phyloP scores from a whole-genome alignment of 1,140 invertebrate genomes.

The Lerema accius region DNA sequence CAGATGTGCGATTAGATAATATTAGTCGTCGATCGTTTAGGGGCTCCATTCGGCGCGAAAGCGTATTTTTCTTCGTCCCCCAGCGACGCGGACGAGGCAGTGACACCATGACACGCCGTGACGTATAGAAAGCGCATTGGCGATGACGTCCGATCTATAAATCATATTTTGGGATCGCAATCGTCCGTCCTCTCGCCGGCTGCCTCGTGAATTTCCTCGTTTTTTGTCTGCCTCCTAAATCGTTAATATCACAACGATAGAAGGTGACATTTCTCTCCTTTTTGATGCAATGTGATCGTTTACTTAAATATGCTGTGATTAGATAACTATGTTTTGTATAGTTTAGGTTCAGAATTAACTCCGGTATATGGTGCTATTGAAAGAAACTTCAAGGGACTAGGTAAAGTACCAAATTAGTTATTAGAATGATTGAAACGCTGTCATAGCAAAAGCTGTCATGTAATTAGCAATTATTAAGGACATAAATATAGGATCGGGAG shows the following conservation, averaged over 20 bases:
- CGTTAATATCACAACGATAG: constrained; percentile 55
- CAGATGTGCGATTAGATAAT: background rate
- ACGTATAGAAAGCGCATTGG: constrained; percentile 80
- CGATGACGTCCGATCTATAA: constrained; percentile 78
- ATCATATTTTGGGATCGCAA: constrained; percentile 77
- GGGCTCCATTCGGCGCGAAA: constrained; percentile 30
- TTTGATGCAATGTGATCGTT: background rate
- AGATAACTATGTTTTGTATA: too few relatives aligned
- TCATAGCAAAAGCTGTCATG: too few relatives aligned
- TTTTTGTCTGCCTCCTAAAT: constrained; percentile 79
- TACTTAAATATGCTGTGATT: too few relatives aligned
- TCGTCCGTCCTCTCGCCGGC: constrained; percentile 73
- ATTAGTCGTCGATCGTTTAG: constrained; percentile 9
- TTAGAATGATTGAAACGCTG: too few relatives aligned
- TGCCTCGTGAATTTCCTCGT: constrained; percentile 69
- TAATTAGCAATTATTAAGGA: too few relatives aligned
- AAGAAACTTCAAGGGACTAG: too few relatives aligned
- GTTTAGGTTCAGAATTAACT: too few relatives aligned
- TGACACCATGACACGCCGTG: constrained; percentile 72
- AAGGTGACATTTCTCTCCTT: constrained; percentile 50
- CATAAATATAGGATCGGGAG: too few relatives aligned
- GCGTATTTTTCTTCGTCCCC: constrained; percentile 66
- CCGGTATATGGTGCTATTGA: too few relatives aligned
- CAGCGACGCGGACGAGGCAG: constrained; percentile 47
- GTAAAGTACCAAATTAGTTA: too few relatives aligned